Percentiles rank a stretch among this genome's conserved stretches.
Conservation (phyloP, 1,140 invertebrate species). For the Stratiolaelaps scimitus region DNA sequence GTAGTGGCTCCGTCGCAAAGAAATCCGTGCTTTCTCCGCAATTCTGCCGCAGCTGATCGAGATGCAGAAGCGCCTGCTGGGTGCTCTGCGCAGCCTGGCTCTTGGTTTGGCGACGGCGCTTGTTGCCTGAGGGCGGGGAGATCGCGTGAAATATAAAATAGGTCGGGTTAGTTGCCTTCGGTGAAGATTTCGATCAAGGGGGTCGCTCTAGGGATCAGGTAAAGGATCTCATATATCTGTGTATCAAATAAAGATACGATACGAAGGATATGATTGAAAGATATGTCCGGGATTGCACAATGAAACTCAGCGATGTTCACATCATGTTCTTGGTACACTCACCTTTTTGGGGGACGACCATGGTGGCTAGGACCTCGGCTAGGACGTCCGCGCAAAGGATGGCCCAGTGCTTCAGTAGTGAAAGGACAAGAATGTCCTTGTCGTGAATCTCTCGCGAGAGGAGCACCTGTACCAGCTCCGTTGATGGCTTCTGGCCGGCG, state of each 20-base stretch:
- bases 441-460: constrained; percentile 61
- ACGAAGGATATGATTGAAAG: too few relatives aligned
- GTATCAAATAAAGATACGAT: constrained; percentile 40
- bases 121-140: constrained; percentile 30
- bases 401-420: constrained; percentile 71
- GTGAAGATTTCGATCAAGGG: too few relatives aligned
- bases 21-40: constrained; percentile 37
- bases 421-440: constrained; percentile 59
- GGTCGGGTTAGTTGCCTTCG: too few relatives aligned
- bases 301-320: constrained; percentile 64
- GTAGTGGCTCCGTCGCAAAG: constrained; percentile 7
- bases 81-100: constrained; percentile 46
- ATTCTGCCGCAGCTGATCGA: constrained; percentile 72
- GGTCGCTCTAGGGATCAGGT: too few relatives aligned
- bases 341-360: constrained; percentile 24
- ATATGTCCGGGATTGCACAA: constrained; percentile 47
- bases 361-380: constrained; percentile 13
- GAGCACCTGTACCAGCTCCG: constrained; percentile 68
- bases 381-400: constrained; percentile 20
- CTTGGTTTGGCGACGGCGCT: constrained; percentile 29
- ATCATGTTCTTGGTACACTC: constrained; percentile 62
- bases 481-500: constrained; percentile 76
- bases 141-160: constrained; percentile 42
- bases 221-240: too few relatives aligned
- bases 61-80: constrained; percentile 73